Base-by-base conservation (phyloP, 2,797 vertebrate genomes). In the Orestias chungarensis region DNA sequence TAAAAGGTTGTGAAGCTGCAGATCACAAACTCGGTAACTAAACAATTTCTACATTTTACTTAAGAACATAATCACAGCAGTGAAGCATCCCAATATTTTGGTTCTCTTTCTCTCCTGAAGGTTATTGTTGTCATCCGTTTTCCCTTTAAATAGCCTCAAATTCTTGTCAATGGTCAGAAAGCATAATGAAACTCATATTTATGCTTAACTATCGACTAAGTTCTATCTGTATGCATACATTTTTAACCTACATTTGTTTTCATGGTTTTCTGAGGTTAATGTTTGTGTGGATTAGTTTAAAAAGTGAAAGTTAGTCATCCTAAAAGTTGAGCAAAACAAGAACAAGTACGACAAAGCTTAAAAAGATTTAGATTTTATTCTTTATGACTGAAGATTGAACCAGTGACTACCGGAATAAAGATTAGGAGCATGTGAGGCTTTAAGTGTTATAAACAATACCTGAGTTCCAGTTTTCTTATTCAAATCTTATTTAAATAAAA, bases 61-160 rank as follows among this genome's bases (percentile, higher is more conserved):
- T 1, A 70, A 81, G 82, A 83, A 78, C 73, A 80, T 81, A 82
- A 69, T 75, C 57, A 59, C 9, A 69, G 74, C 54, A 15, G 57
- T 78, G 72, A 20, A 80, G 62, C 76, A 80, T 88, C 79, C 82
- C 75, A 57, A 82, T 54, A 46, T 55, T 54, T 67, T 73, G 74
- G 43, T 59, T 76, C 52, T 54, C 64, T 73, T 76, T 40, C 57
- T 75, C 47, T 61, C 70, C 59, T 75, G 42, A 70, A 78, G 71
- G 50, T 27, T 52, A 57, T 66, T 74, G 78, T 78, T 42, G 40
- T 42, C 8, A 15, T 55, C 70, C 29, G 69, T 73, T 87, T 81
- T 78, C 54, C 78, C 83, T 84, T 72, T 79, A 67, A 68, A 69
- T 87, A 91, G 90, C 90, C 92, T 88, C 91, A 86, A n/a, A n/a